A percentile compares a stretch with the other conserved stretches of the same genome.
Conservation (phyloP, 1,140 invertebrate species). For the Homarus americanus region DNA sequence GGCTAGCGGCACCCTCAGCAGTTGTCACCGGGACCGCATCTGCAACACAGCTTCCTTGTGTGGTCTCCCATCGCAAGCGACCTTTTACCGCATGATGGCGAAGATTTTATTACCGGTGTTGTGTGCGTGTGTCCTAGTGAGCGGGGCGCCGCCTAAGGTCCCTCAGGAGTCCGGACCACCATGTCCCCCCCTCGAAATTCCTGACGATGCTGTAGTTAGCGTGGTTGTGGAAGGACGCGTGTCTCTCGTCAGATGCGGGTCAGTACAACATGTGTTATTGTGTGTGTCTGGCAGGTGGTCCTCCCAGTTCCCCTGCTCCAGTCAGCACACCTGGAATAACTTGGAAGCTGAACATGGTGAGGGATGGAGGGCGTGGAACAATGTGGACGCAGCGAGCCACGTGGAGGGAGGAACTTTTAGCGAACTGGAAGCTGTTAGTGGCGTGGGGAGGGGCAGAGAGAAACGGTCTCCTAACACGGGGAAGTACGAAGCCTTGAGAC, state of each 20-base stretch:
- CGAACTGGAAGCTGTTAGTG: too few relatives aligned
- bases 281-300: constrained; percentile 4
- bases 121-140: neutral
- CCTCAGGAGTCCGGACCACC: neutral
- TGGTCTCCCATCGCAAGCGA: neutral
- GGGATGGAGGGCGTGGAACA: too few relatives aligned
- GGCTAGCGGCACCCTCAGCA: neutral
- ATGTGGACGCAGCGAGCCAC: too few relatives aligned
- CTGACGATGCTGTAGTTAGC: neutral
- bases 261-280: neutral
- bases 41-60: neutral
- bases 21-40: neutral
- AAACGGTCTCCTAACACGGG: constrained; percentile 32
- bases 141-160: neutral
- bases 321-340: neutral
- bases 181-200: neutral
- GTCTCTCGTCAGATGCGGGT: neutral
- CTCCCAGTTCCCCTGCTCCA: neutral
- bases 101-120: too few relatives aligned
- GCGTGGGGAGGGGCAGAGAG: too few relatives aligned
- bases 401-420: too few relatives aligned
- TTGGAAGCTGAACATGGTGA: too few relatives aligned
- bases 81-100: neutral
- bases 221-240: neutral
- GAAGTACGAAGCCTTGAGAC: constrained; percentile 21